Evolutionary conservation across 2,113 vertebrate species (phyloP), one percentile per base, ranked within the genome.

Genomic region (Passer domesticus): DNA sequence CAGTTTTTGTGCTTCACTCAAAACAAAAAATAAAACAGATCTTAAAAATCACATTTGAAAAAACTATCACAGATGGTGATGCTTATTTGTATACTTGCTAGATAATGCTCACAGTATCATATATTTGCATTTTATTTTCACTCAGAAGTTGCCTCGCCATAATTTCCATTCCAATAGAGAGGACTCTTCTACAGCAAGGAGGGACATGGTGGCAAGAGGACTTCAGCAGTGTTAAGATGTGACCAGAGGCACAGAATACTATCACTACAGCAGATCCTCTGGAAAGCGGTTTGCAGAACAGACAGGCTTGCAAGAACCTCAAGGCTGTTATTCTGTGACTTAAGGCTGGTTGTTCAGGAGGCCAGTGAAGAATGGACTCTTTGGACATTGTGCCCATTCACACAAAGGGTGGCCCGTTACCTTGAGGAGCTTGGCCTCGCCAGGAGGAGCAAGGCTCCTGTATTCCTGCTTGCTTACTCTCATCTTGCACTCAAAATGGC

Each of bases 111-210:
- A 73, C 66, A 94, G 63, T 86, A 96, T 67, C 50, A 81, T 67
- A 63, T 77, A 95, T 93, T 93, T 95, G 90, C 95, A 96, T 97
- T 95, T 94, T 97, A 94, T 96, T 97, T 97, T 93, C 90, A 81
- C 68, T 70, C 72, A 94, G 79, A 94, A 95, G 60, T 74, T 93
- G 79, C 76, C 60, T 90, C 0, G 0, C 11, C 27, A 72, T 90
- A 78, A 83, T 89, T 88, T 93, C 75, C 24, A 49, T 77, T 87
- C 55, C 67, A 69, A 43, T 35, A 88, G 21, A 49, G 17, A 70
- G 17, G 28, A 66, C 15, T 52, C 24, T 76, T 68, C 62, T 77
- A 15, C 33, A 88, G 67, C 28, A 56, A 64, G 64, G 49, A 77
- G 37, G 11, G 19, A 88, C 31, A 55, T 9, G 33, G 52, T 83